Conservation (phyloP, 2,113 vertebrate species). For the Verasper variegatus region DNA sequence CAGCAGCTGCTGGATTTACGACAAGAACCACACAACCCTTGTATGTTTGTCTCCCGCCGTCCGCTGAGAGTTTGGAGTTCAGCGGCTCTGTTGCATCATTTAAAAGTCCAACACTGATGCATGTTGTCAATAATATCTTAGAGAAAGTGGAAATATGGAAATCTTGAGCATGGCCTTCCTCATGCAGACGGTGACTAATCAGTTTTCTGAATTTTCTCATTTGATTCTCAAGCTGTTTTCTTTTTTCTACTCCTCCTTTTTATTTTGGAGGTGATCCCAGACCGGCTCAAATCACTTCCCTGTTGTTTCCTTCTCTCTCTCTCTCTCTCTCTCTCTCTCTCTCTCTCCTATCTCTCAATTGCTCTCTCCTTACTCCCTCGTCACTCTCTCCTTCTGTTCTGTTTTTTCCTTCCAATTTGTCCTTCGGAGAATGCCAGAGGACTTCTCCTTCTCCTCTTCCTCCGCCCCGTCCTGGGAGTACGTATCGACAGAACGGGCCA, state of each 20-base stretch:
- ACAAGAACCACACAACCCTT: not conserved
- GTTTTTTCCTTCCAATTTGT: conserved; percentile 43
- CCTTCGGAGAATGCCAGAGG: conserved; percentile 58
- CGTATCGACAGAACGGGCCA: conserved; percentile 10
- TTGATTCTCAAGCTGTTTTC: conserved; percentile 34
- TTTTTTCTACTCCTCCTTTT: conserved; percentile 22
- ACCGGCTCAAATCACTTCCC: conserved; percentile 40
- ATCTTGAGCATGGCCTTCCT: not conserved
- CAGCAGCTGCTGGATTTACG: conserved; percentile 57
- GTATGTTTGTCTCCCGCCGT: conserved; percentile 31
- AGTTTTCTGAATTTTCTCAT: conserved; percentile 38
- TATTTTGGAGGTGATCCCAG: conserved; percentile 54
- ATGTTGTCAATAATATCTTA: not conserved
- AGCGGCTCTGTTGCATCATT: conserved; percentile 17
- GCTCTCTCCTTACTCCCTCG: conserved; percentile 36
- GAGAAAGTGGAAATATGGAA: too few relatives aligned
- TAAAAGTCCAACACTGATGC: not conserved
- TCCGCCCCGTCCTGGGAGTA: conserved; percentile 30
- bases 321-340: conserved; percentile 37
- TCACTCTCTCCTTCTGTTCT: conserved; percentile 28
- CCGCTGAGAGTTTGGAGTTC: conserved; percentile 19
- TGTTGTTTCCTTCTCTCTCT: conserved; percentile 22
- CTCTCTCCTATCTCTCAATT: not conserved
- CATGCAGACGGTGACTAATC: conserved; percentile 28
- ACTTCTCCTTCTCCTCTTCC: conserved; percentile 28